Evolutionary conservation across 2,888 invertebrate species (phyloP), one percentile per base, ranked within the genome.

Genomic region (Patella ulyssiponensis): DNA sequence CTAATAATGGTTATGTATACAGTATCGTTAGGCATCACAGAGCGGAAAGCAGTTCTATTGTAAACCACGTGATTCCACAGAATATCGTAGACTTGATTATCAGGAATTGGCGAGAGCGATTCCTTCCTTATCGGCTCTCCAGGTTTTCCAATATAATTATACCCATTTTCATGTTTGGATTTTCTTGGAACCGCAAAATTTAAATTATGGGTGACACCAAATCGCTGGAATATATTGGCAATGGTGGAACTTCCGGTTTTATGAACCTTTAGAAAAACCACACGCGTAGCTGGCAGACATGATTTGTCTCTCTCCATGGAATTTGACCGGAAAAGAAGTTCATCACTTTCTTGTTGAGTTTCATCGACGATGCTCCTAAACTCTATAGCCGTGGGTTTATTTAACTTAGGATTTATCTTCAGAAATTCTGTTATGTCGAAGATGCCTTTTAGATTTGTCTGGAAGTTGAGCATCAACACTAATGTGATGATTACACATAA

Each of bases 1-100:
- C 85, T 58, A 5, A 84, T 80, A 44, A 83, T 83, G 51, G 83
- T 71, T 12, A 84, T 71, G 74, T 83, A 85, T 7, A 75, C 69
- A 1, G 83, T 83, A 20, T 81, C 77, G 3, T 20, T 14, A 14
- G 85, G 82, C 85, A 85, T 82, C 14, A 84, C 71, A 20, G 27
- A n/a, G 23, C 75, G 80, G 79, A 80, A 80, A 27, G 82, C 81
- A 11, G 74, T 74, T 1, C 71, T 56, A 69, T 83, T 77, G 54
- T 80, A 80, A 20, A 75, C 64, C 14, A 76, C 76, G 71, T 79
- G 79, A 56, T 79, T 77, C 71, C 74, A 64, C 27, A 79, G 76
- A 64, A 79, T 56, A 33, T 78, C 75, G 54, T 75, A 78, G 14
- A 54, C 33, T 64, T 75, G 23, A 5, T 69, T 27, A 23, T 33